phyloP scores from a whole-genome alignment of 2,888 invertebrate species.

The Monopis laevigella region DNA sequence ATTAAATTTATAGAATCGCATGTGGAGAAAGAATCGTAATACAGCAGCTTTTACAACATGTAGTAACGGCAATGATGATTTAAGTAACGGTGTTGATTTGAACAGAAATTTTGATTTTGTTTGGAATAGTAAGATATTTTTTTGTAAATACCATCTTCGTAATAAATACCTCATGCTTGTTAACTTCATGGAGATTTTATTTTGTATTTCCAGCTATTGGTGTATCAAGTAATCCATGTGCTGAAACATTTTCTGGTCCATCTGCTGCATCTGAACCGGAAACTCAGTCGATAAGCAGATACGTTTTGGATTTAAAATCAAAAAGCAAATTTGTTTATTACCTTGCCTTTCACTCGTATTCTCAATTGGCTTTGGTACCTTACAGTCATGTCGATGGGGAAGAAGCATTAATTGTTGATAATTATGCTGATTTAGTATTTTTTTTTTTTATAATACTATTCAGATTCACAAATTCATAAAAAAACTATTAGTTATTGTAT shows the following conservation, averaged over 20 bases:
- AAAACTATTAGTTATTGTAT: no score
- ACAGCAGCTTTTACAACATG: conserved; percentile 30
- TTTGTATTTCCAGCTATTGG: conserved; percentile 31
- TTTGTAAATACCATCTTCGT: neutral
- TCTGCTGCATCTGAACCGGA: conserved; percentile 61
- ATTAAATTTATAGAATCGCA: conserved; percentile 53
- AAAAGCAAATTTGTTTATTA: conserved; percentile 43
- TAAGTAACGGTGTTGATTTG: conserved; percentile 48
- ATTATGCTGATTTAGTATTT: conserved; percentile 44
- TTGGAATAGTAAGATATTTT: conserved; percentile 38
- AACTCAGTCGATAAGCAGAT: conserved; percentile 38
- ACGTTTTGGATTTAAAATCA: conserved; percentile 30
- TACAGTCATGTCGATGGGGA: conserved; percentile 39
- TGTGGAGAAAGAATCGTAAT: conserved; percentile 72
- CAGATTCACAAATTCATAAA: neutral
- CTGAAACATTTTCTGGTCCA: conserved; percentile 58
- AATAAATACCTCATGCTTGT: neutral
- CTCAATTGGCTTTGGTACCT: conserved; percentile 57
- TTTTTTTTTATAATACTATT: neutral
- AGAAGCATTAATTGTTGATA: conserved; percentile 30
- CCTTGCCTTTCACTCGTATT: conserved; percentile 64
- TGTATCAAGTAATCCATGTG: conserved; percentile 45
- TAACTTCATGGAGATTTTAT: neutral
- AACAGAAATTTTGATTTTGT: conserved; percentile 41
- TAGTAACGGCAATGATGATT: conserved; percentile 28